phyloP scores from a whole-genome alignment of 2,797 vertebrate species.

The Falco biarmicus region DNA sequence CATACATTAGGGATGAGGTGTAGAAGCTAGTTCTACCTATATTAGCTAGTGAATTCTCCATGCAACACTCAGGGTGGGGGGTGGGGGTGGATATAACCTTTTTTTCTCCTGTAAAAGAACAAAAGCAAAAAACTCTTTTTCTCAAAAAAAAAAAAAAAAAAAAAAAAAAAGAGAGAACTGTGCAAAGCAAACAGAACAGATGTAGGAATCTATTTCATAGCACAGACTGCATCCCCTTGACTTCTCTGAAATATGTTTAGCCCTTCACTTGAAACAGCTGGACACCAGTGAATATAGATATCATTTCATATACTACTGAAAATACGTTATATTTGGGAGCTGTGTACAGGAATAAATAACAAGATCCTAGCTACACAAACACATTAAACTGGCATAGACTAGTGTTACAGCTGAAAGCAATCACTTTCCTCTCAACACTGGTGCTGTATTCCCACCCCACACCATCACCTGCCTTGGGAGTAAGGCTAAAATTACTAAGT shows the following conservation, averaged over 20 bases:
- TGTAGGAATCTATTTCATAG: not conserved
- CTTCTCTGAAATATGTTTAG: slow-evolving; percentile 19
- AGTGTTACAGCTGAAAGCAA: not conserved
- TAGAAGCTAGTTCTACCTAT: not conserved
- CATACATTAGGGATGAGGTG: not conserved
- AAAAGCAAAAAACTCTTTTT: not conserved
- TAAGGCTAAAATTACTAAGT: not conserved
- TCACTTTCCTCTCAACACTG: not conserved
- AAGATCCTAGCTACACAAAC: not conserved
- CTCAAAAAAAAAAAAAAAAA: too few species aligned
- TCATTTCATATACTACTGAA: slow-evolving; percentile 26
- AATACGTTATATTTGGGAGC: not conserved
- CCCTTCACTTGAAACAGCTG: slow-evolving; percentile 21
- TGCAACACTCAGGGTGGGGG: accelerated
- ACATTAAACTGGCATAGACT: not conserved
- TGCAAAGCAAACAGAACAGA: not conserved
- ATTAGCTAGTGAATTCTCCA: not conserved
- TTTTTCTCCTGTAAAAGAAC: not conserved
- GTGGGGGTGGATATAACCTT: too few species aligned
- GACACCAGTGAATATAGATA: not conserved
- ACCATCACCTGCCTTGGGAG: not conserved
- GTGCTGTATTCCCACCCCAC: not conserved
- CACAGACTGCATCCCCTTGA: not conserved
- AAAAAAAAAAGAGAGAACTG: not conserved
- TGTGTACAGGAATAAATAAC: slow-evolving; percentile 13